phyloP scores from a whole-genome alignment of 2,797 vertebrate species.

The Balearica regulorum region DNA sequence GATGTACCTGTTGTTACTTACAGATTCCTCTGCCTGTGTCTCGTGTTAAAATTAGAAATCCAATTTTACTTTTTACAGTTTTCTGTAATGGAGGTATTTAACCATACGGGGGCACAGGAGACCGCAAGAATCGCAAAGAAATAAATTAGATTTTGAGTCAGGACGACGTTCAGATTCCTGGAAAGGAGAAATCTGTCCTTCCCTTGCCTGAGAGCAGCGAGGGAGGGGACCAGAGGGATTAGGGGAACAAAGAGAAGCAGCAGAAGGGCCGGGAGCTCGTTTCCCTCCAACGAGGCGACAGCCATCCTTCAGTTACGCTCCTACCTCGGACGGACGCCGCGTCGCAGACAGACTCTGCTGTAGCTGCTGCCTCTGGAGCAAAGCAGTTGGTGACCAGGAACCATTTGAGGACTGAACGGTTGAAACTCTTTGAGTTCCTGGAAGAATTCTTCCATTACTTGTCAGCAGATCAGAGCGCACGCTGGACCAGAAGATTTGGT shows the following conservation, averaged over 20 bases:
- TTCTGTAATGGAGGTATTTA: neutral
- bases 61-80: too few relatives aligned
- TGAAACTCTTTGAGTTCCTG: neutral
- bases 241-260: neutral
- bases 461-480: neutral
- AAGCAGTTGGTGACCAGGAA: neutral
- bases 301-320: neutral
- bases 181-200: neutral
- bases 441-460: neutral
- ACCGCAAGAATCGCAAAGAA: neutral
- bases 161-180: neutral
- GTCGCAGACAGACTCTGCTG: neutral
- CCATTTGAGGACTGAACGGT: neutral
- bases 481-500: neutral
- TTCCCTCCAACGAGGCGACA: neutral
- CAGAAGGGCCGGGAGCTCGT: neutral
- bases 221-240: too few relatives aligned
- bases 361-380: neutral
- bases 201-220: neutral
- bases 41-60: neutral
- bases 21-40: rapidly evolving
- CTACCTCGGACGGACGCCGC: neutral
- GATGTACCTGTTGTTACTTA: neutral
- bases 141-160: too few relatives aligned
- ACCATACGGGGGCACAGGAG: neutral